Evolutionary conservation across 2,888 invertebrate species (phyloP).

Genomic region (Lasius platythorax): DNA sequence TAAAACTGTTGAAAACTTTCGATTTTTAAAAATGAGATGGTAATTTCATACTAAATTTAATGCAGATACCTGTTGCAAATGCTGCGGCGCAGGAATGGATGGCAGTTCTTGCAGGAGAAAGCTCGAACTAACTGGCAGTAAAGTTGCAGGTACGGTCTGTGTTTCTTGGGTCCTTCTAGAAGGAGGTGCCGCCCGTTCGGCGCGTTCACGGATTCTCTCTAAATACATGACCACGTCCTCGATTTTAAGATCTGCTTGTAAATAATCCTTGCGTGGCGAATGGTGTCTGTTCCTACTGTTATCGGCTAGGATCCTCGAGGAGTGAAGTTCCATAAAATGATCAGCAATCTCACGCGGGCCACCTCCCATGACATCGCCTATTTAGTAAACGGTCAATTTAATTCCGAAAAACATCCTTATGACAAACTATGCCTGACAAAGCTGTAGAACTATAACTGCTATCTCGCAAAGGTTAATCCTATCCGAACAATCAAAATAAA

Average conservation of each 20-base stretch:
- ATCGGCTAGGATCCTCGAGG: constrained; percentile 79
- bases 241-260: constrained; percentile 79
- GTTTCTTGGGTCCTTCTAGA: constrained; percentile 84
- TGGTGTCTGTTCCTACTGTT: constrained; percentile 79
- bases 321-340: constrained; percentile 83
- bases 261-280: constrained; percentile 80
- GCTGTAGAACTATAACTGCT: neutral
- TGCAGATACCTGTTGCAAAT: constrained; percentile 78
- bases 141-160: constrained; percentile 81
- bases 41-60: neutral
- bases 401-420: neutral
- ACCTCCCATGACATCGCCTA: constrained; percentile 83
- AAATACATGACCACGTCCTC: constrained; percentile 82
- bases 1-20: neutral
- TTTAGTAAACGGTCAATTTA: neutral
- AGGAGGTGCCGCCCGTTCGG: constrained; percentile 82
- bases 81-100: constrained; percentile 79
- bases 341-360: constrained; percentile 83
- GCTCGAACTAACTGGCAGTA: constrained; percentile 80
- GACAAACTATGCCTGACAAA: neutral
- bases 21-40: neutral
- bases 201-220: constrained; percentile 82
- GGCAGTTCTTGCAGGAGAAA: constrained; percentile 83
- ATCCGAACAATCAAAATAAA: neutral
- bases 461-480: neutral